These are phyloP conservation scores for Parnassius mnemosyne DNA, from an alignment of 2,888 invertebrate species.

Conservation along the genomic window DNA sequence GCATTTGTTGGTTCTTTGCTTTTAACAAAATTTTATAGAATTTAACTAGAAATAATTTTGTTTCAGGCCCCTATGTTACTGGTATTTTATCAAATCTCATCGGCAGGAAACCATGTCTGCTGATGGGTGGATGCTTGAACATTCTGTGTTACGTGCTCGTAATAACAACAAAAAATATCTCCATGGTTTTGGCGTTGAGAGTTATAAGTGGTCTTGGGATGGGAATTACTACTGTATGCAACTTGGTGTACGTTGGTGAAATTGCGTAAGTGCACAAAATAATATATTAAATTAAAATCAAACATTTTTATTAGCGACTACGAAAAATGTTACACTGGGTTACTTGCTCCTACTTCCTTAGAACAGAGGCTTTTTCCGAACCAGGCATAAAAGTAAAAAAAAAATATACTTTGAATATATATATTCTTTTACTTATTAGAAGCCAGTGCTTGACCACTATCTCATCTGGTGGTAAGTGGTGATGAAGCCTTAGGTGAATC, in stretches of 20 bases:
- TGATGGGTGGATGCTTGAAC: slow-evolving; percentile 40
- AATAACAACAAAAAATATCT: slow-evolving; percentile 34
- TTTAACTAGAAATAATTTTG: background rate
- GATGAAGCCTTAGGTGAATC: too few relatives aligned
- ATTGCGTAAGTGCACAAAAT: slow-evolving; percentile 35
- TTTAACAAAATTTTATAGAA: background rate
- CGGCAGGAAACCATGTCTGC: slow-evolving; percentile 42
- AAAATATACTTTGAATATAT: too few relatives aligned
- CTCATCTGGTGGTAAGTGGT: too few relatives aligned
- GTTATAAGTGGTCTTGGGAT: slow-evolving; percentile 40
- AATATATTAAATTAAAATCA: too few relatives aligned
- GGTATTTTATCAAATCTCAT: slow-evolving; percentile 41
- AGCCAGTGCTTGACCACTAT: too few relatives aligned
- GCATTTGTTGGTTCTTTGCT: background rate
- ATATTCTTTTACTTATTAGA: too few relatives aligned
- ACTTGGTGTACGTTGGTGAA: slow-evolving; percentile 40
- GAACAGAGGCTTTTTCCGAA: too few relatives aligned
- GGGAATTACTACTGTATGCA: slow-evolving; percentile 38
- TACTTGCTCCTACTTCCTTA: too few relatives aligned
- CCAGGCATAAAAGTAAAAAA: too few relatives aligned
- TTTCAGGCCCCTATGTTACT: slow-evolving; percentile 42
- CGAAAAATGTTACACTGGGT: too few relatives aligned
- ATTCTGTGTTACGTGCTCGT: slow-evolving; percentile 38
- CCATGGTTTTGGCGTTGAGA: slow-evolving; percentile 35
- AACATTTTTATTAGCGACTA: too few relatives aligned